These are phyloP conservation scores for Noctua janthina DNA, from an alignment of 2,888 invertebrate species.

Conservation along the genomic window DNA sequence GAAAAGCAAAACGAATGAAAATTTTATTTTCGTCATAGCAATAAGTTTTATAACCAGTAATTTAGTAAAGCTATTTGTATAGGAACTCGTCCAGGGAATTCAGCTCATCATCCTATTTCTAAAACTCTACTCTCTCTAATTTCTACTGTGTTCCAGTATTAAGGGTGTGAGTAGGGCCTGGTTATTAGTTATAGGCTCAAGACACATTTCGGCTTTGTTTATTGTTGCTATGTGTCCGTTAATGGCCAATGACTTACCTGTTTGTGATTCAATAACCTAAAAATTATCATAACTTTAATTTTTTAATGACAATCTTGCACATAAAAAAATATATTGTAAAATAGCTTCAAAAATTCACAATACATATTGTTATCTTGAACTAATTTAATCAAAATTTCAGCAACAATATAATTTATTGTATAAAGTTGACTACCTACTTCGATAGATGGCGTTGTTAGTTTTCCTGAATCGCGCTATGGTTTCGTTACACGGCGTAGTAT, in stretches of 20 bases:
- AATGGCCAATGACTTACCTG: not conserved
- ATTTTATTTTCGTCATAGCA: not conserved
- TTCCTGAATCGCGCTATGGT: slow-evolving; percentile 37
- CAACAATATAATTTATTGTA: not conserved
- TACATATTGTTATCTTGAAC: not conserved
- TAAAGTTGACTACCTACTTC: not conserved
- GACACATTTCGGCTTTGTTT: not conserved
- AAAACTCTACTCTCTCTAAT: too few species aligned
- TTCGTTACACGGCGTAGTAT: slow-evolving; percentile 13
- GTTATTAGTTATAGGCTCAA: not conserved
- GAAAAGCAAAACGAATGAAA: not conserved
- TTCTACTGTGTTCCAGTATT: too few species aligned
- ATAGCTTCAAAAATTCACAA: not conserved
- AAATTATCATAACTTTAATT: not conserved
- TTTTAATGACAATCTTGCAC: not conserved
- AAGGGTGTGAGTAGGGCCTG: too few species aligned
- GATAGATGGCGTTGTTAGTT: slow-evolving; percentile 20
- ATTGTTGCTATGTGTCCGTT: not conserved
- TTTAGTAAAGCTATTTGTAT: not conserved
- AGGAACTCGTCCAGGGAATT: not conserved
- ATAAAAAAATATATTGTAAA: not conserved
- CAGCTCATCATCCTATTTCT: too few species aligned
- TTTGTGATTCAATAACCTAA: not conserved
- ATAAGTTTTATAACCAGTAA: not conserved
- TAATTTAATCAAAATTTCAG: not conserved